Percentiles rank a stretch among this genome's conserved stretches.
Conservation (phyloP, 2,113 vertebrate species). For the Hippocampus barbouri region DNA sequence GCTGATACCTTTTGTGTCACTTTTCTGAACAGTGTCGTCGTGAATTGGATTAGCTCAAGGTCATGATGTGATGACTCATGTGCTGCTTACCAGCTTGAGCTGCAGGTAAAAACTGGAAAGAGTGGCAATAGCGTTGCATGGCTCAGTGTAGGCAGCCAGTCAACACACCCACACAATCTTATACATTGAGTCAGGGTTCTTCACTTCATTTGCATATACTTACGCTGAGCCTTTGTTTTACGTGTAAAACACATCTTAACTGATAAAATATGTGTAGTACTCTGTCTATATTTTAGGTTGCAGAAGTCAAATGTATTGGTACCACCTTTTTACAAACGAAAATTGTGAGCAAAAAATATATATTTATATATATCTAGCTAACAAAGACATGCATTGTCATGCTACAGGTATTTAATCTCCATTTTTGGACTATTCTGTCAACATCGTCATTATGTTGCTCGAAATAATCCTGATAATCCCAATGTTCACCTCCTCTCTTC, state of each 20-base stretch:
- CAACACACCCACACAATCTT: neutral
- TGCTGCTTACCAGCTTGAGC: conserved; percentile 18
- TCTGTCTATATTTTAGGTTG: neutral
- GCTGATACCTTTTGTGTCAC: conserved; percentile 31
- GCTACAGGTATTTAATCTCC: neutral
- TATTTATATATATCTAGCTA: neutral
- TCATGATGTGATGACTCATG: conserved; percentile 53
- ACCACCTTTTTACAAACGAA: too few relatives aligned
- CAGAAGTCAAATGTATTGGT: neutral
- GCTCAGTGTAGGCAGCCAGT: neutral
- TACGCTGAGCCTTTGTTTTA: neutral
- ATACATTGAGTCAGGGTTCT: neutral
- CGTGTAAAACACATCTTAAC: too few relatives aligned
- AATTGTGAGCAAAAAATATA: too few relatives aligned
- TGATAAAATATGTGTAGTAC: too few relatives aligned
- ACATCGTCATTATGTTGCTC: neutral
- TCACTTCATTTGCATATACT: neutral
- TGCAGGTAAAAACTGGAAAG: conserved; percentile 12
- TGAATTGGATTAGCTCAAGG: conserved; percentile 43
- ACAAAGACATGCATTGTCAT: neutral
- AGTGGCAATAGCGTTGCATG: neutral
- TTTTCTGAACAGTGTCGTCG: conserved; percentile 31
- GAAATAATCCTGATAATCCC: conserved; percentile 26
- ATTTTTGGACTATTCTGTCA: neutral
- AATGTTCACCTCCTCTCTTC: neutral